Evolutionary conservation across 1,140 invertebrate species (phyloP).

Genomic region (Ectropis grisescens): DNA sequence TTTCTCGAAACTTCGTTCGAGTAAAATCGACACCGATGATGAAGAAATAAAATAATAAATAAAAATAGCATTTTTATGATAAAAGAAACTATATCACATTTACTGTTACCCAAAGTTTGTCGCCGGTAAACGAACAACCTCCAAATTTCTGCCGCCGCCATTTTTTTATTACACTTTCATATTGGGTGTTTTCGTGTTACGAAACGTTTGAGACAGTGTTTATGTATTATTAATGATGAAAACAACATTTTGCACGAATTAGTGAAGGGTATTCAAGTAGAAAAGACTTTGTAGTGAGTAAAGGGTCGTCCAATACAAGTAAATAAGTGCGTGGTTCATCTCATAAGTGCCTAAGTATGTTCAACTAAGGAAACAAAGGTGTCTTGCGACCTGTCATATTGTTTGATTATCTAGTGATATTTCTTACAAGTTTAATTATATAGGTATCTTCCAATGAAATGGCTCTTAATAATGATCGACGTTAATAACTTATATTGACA

Average conservation of each 20-base stretch:
- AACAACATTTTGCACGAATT: too few relatives aligned
- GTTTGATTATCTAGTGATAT: too few relatives aligned
- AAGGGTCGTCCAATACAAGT: too few relatives aligned
- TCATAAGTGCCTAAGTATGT: too few relatives aligned
- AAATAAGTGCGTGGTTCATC: too few relatives aligned
- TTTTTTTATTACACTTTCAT: conserved; percentile 35
- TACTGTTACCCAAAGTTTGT: conserved; percentile 43
- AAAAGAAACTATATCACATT: conserved; percentile 37
- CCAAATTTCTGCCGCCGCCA: conserved; percentile 71
- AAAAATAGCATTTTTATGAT: conserved; percentile 40
- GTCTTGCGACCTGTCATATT: too few relatives aligned
- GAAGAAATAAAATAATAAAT: conserved; percentile 21
- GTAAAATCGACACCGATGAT: conserved; percentile 35
- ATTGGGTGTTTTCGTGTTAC: conserved; percentile 32
- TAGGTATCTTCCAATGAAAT: too few relatives aligned
- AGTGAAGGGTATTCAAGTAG: background rate
- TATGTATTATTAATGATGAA: conserved; percentile 4
- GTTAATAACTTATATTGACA: too few relatives aligned
- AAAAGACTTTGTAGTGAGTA: too few relatives aligned
- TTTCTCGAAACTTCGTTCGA: conserved; percentile 64
- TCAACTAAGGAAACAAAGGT: too few relatives aligned
- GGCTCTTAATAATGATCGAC: too few relatives aligned
- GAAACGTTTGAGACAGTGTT: conserved; percentile 13
- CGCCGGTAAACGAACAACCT: conserved; percentile 73
- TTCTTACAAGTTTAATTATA: too few relatives aligned